These are phyloP conservation scores for Forficula auricularia DNA, from an alignment of 1,140 invertebrate genomes.

Conservation along the genomic window DNA sequence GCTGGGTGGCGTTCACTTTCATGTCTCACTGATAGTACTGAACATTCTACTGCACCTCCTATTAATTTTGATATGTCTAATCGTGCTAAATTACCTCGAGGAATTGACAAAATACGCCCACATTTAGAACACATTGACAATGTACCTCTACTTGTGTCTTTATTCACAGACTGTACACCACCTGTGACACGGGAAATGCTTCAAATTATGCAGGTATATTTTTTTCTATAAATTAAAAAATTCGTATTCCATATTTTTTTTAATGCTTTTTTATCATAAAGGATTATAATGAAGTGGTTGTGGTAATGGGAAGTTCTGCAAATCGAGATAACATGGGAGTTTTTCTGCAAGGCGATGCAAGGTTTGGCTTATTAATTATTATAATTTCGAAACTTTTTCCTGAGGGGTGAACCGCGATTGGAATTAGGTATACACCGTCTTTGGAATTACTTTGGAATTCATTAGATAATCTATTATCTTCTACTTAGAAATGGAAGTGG, in stretches of 20 bases:
- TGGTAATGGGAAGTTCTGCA: slow-evolving; percentile 72
- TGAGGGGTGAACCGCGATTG: too few species aligned
- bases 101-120: slow-evolving; percentile 90
- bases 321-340: slow-evolving; percentile 76
- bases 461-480: too few species aligned
- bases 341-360: slow-evolving; percentile 86
- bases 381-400: too few species aligned
- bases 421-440: too few species aligned
- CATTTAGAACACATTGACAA: slow-evolving; percentile 92
- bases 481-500: too few species aligned
- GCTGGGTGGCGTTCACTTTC: slow-evolving; percentile 50
- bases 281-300: slow-evolving; percentile 84
- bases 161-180: slow-evolving; percentile 92
- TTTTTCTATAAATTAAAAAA: slow-evolving; percentile 2
- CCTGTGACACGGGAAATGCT: slow-evolving; percentile 77
- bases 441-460: too few species aligned
- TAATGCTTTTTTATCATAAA: slow-evolving; percentile 56
- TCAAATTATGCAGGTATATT: slow-evolving; percentile 69
- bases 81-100: slow-evolving; percentile 81
- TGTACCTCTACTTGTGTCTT: slow-evolving; percentile 84
- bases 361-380: slow-evolving; percentile 34
- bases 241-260: neutral
- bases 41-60: slow-evolving; percentile 54
- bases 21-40: slow-evolving; percentile 69
- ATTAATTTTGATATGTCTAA: slow-evolving; percentile 85